phyloP scores from a whole-genome alignment of 1,140 invertebrate species.

The Leptoteleia sp. region DNA sequence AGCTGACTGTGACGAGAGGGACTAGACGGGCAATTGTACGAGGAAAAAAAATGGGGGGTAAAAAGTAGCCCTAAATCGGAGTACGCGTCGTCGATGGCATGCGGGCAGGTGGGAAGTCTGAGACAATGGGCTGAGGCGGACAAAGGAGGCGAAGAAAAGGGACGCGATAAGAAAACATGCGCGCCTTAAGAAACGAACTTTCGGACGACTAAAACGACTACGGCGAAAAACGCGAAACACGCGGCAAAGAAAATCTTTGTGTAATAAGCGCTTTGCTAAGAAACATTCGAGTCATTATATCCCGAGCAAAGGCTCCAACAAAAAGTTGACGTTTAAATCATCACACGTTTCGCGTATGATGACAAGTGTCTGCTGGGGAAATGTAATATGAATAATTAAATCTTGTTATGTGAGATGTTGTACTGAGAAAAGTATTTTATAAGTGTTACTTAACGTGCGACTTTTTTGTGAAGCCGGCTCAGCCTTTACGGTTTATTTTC shows the following conservation, averaged over 20 bases:
- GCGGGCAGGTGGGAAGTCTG: constrained; percentile 54
- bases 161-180: constrained; percentile 54
- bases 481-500: too few relatives aligned
- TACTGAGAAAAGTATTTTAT: too few relatives aligned
- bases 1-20: not conserved
- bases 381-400: too few relatives aligned
- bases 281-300: constrained; percentile 14
- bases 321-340: not conserved
- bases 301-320: not conserved
- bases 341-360: too few relatives aligned
- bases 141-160: constrained; percentile 54
- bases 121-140: constrained; percentile 47
- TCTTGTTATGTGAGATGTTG: too few relatives aligned
- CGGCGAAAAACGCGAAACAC: constrained; percentile 44
- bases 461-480: too few relatives aligned
- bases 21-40: constrained; percentile 16
- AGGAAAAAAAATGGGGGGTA: constrained; percentile 50
- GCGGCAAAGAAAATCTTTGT: constrained; percentile 33
- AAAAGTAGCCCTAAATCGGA: constrained; percentile 57
- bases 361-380: too few relatives aligned
- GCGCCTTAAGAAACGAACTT: constrained; percentile 44
- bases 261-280: constrained; percentile 29
- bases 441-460: too few relatives aligned
- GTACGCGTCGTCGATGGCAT: constrained; percentile 53
- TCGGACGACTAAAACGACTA: constrained; percentile 14